Evolutionary conservation across 2,888 invertebrate species (phyloP).

Genomic region (Drepana falcataria): DNA sequence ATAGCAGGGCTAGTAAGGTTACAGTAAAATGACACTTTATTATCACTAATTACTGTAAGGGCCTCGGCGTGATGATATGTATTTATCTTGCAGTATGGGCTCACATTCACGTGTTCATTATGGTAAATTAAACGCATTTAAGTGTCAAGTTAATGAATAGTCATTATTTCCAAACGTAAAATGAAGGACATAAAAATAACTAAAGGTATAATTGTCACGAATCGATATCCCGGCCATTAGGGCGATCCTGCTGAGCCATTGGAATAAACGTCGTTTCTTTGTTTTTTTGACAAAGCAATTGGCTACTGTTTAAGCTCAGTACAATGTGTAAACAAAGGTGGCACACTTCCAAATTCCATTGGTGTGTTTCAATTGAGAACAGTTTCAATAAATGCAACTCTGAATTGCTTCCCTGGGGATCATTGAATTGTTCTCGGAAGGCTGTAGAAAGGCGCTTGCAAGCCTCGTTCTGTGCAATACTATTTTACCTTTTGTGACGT

Average conservation of each 20-base stretch:
- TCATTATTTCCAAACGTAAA: constrained; percentile 17
- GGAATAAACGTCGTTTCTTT: constrained; percentile 25
- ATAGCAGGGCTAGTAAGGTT: too few relatives aligned
- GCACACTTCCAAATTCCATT: constrained; percentile 33
- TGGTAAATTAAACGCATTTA: constrained; percentile 14
- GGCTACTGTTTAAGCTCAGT: constrained; percentile 49
- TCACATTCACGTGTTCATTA: constrained; percentile 8
- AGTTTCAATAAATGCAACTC: constrained; percentile 25
- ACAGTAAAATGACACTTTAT: too few relatives aligned
- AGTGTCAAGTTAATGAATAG: constrained; percentile 3
- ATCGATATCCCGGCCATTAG: constrained; percentile 44
- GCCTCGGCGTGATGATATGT: too few relatives aligned
- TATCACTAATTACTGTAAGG: too few relatives aligned
- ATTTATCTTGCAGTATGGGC: too few relatives aligned
- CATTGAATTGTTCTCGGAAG: constrained; percentile 40
- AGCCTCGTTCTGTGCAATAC: constrained; percentile 35
- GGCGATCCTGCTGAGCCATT: constrained; percentile 13
- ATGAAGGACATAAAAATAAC: constrained; percentile 22
- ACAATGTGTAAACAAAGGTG: constrained; percentile 13
- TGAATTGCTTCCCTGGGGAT: constrained; percentile 6
- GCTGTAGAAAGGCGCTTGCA: constrained; percentile 30
- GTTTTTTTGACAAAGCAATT: constrained; percentile 33
- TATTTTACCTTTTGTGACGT: constrained; percentile 49
- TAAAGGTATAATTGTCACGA: constrained; percentile 34
- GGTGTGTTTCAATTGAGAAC: constrained; percentile 25